Base-by-base conservation (phyloP, 2,888 invertebrate genomes). In the Ichneumon xanthorius region DNA sequence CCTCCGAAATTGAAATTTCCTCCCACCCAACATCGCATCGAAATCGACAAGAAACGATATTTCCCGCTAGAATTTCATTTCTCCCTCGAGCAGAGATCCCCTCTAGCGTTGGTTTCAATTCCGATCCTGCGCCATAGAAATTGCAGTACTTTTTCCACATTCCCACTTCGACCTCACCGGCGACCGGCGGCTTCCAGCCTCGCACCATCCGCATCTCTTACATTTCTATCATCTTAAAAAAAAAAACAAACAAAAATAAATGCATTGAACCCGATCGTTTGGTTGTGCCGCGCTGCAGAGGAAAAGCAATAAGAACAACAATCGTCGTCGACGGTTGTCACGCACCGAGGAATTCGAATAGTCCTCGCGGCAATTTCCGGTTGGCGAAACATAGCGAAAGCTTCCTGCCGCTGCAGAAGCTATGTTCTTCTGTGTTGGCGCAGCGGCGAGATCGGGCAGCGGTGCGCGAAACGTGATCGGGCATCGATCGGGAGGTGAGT, bases 391-490 rank as follows among this genome's bases (percentile, higher is more conserved):
- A 82, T 58, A n/a, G 70, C 76, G 63, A 48, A 45, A 77, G 77
- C 63, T 72, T 16, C 45, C 45, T 48, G 45, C 45, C 45, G 14
- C 45, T 4, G 14, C 76, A 71, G 61, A 45, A 77, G 77, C 63
- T 72, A 30, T 6, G 37, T 40, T 79, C 63, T 61, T 79, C 72
- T 63, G 65, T 75, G 68, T 61, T 70, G 63, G 70, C 81, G 75
- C 55, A 26, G 72, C 61, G 55, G 77, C 72, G n/a, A 55, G 63
- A 84, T 78, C 84, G 80, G 76, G 30, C 78, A 81, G 81, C 81
- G 78, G 63, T 81, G 84, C 83, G 80, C 82, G 73, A 86, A 86
- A 83, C 86, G 86, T 86, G 84, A 86, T 86, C 86, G 76, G 81
- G 71, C 84, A 84, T 84, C 73, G 86, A 84, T 86, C 85, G 73